Conservation (phyloP, 2,797 vertebrate species). For the Ataeniobius toweri region DNA sequence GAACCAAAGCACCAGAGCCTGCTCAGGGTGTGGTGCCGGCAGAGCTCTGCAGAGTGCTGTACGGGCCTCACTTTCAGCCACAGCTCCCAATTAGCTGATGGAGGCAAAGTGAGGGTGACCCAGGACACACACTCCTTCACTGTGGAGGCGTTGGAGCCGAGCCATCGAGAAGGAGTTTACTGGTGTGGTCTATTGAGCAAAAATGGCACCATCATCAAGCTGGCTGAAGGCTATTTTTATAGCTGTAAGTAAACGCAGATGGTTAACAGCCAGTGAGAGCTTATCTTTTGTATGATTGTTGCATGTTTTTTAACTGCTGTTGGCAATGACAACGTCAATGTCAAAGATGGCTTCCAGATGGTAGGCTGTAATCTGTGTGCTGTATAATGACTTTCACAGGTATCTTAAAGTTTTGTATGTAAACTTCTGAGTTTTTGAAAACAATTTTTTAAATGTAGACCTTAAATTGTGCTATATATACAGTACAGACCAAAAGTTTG, state of each 20-base stretch:
- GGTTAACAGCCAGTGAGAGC: neutral
- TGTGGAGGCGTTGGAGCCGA: conserved; percentile 29
- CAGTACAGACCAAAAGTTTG: too few relatives aligned
- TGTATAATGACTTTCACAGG: too few relatives aligned
- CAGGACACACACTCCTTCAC: conserved; percentile 45
- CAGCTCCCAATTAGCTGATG: neutral
- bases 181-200: conserved; percentile 64
- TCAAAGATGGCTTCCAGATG: neutral
- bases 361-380: too few relatives aligned
- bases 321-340: neutral
- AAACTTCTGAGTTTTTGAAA: too few relatives aligned
- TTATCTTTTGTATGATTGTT: neutral
- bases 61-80: conserved; percentile 43
- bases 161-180: conserved; percentile 51
- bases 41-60: conserved; percentile 54
- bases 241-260: conserved; percentile 39
- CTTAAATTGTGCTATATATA: too few relatives aligned
- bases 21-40: conserved; percentile 66
- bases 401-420: too few relatives aligned
- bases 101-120: conserved; percentile 40
- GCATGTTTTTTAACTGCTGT: neutral
- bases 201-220: conserved; percentile 53
- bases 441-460: too few relatives aligned
- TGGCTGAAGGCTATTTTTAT: conserved; percentile 59
- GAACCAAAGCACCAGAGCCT: neutral